Evolutionary conservation across 1,140 invertebrate species (phyloP).

Genomic region (Dolichoris vasculosae): DNA sequence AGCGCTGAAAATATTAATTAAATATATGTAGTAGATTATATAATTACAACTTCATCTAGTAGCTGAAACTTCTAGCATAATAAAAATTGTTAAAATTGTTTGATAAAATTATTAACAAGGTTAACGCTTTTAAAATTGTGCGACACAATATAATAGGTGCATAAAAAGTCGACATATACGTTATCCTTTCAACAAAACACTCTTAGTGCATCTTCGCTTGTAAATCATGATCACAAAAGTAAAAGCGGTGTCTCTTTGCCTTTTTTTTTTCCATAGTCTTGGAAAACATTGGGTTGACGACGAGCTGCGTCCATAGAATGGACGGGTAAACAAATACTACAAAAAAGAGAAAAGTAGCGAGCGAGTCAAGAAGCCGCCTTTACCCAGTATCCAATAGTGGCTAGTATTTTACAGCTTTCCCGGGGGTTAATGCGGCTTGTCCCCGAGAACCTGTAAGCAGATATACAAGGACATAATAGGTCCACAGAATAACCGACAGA

Average conservation of each 20-base stretch:
- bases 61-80: background rate
- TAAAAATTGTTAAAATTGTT: background rate
- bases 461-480: conserved; percentile 27
- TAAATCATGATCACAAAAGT: background rate
- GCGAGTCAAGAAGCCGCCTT: background rate
- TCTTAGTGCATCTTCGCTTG: background rate
- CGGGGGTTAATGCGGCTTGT: conserved; percentile 38
- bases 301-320: background rate
- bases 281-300: conserved; percentile 26
- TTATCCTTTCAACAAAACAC: conserved; percentile 18
- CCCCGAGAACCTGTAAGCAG: conserved; percentile 12
- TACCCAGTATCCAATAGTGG: background rate
- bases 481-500: background rate
- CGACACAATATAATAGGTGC: background rate
- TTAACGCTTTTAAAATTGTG: background rate
- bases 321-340: conserved; percentile 10
- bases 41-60: no score
- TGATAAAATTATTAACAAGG: background rate
- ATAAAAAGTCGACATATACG: background rate
- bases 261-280: background rate
- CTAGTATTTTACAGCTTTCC: conserved; percentile 18
- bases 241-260: background rate
- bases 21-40: background rate
- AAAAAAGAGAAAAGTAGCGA: conserved; percentile 10
- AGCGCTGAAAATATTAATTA: background rate